These are phyloP conservation scores for Magallana angulata DNA, from an alignment of 1,140 invertebrate species.

Conservation along the genomic window DNA sequence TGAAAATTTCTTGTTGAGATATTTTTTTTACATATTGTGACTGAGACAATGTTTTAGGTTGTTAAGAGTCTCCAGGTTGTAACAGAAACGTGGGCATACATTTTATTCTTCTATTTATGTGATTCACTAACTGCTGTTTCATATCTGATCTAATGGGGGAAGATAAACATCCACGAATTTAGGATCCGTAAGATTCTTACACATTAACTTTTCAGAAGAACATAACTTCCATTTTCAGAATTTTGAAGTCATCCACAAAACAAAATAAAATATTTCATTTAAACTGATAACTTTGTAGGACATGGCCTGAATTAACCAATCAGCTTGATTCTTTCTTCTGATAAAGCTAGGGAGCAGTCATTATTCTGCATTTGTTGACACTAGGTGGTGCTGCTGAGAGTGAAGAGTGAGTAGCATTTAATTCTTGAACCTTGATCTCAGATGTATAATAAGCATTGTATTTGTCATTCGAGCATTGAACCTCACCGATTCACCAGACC, in stretches of 20 bases:
- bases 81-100: neutral
- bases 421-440: conserved; percentile 1
- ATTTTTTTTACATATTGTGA: conserved; percentile 8
- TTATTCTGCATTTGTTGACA: neutral
- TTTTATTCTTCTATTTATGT: neutral
- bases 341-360: neutral
- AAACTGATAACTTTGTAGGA: no score
- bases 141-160: no score
- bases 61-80: conserved; percentile 10
- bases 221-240: no score
- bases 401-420: neutral
- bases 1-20: conserved; percentile 22
- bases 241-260: no score
- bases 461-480: conserved; percentile 15
- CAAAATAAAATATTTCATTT: no score
- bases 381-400: neutral
- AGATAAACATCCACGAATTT: no score
- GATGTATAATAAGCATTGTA: neutral
- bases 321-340: neutral
- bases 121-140: neutral
- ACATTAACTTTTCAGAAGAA: no score
- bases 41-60: neutral
- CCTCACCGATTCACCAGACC: neutral
- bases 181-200: no score
- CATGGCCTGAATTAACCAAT: no score